Base-by-base conservation (phyloP, 1,140 invertebrate species). In the Cyclargus thomasi region DNA sequence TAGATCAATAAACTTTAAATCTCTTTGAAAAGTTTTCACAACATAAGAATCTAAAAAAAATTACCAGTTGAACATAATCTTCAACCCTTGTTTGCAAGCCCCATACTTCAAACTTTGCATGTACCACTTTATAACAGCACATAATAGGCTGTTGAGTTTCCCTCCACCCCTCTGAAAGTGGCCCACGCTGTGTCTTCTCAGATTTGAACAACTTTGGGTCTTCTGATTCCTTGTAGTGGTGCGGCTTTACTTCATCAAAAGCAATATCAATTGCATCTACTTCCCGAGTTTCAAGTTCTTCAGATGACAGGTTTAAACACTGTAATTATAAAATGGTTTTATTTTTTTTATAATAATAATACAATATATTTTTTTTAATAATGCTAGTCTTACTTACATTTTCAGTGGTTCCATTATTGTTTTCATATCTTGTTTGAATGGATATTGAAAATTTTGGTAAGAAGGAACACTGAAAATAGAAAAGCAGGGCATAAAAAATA, bases 71-170 rank as follows among this genome's bases (percentile, higher is more conserved):
- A 53, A 97, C 95, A 84, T 95, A 97, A 64, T 97, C 95, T 91
- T 98, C 97, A 0, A 97, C 96, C 88, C 93, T 94, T 1, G 96
- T 97, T 86, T 98, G 97, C 70, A 98, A 90, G 0, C 97, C 97
- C 96, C 97, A 98, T 1, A 98, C 95, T 90, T 98, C 97, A 88
- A 98, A 98, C 64, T 94, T 96, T 7, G 95, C 95, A 83, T 95
- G 92, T 0, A 98, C 97, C 53, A 96, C 86, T 90, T 98, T 98
- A 79, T 98, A 98, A 35, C 97, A 97, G 90, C 97, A 98, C 97
- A 98, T 98, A 62, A 98, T 95, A 2, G 97, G 97, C 62, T 94
- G 89, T 16, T 92, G 92, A 2, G 83, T 92, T 11, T 95, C 94
- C 73, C 93, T 92, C 97, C 97, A 98, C 1, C 95, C 95, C 83